phyloP scores from a whole-genome alignment of 2,113 vertebrate species.

The Typhlomys cinereus region DNA sequence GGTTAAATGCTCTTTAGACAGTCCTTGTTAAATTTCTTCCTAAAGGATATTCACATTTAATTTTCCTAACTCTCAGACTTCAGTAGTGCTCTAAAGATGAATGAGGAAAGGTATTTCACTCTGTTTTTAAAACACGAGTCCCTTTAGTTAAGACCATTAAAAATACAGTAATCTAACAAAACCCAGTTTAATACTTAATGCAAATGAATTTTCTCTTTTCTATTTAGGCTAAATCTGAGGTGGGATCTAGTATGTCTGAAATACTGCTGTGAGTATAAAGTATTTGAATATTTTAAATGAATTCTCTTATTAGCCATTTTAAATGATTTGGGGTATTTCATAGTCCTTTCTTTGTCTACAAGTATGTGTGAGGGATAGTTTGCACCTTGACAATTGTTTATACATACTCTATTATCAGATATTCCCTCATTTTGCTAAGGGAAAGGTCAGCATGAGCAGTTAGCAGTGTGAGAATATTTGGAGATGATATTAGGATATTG shows the following conservation, averaged over 20 bases:
- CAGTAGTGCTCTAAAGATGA: slow-evolving; percentile 46
- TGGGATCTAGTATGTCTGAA: slow-evolving; percentile 84
- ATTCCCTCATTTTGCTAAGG: neutral
- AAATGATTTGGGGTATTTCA: neutral
- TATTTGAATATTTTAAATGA: slow-evolving; percentile 52
- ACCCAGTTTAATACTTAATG: slow-evolving; percentile 18
- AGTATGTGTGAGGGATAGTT: slow-evolving; percentile 2
- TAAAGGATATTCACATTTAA: neutral
- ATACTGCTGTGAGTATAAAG: slow-evolving; percentile 91
- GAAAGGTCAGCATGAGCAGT: neutral
- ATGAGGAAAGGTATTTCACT: slow-evolving; percentile 15
- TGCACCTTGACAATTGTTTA: neutral
- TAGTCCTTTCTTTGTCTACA: slow-evolving; percentile 22
- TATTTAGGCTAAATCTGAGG: slow-evolving; percentile 93
- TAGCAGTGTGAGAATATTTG: neutral
- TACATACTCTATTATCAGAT: neutral
- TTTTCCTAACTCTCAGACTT: slow-evolving; percentile 59
- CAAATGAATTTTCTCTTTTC: slow-evolving; percentile 71
- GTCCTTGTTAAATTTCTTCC: slow-evolving; percentile 39
- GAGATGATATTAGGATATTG: too few species aligned
- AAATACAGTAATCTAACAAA: neutral
- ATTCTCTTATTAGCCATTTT: slow-evolving; percentile 39
- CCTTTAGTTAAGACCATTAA: slow-evolving; percentile 29
- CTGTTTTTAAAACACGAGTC: slow-evolving; percentile 5
- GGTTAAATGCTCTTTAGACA: slow-evolving; percentile 34